Percentiles rank a stretch among this genome's conserved stretches.
Conservation (phyloP, 1,140 invertebrate genomes). For the Drosophila persimilis region DNA sequence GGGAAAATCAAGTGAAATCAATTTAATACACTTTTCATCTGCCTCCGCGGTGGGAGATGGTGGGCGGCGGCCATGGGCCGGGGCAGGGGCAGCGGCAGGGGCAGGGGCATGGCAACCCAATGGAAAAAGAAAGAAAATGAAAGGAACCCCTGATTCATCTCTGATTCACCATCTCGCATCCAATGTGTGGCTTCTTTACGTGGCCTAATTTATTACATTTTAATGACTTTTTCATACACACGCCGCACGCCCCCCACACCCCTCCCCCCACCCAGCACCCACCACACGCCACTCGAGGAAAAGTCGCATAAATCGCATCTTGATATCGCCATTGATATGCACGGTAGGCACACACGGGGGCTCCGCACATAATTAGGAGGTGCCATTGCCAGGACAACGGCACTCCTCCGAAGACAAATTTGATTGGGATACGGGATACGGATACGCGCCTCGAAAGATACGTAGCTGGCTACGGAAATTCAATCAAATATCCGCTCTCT, state of each 20-base stretch:
- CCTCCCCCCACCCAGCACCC: no score
- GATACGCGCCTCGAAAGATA: no score
- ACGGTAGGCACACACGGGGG: constrained; percentile 20
- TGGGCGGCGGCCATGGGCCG: not conserved
- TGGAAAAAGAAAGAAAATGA: not conserved
- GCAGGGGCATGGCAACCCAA: constrained; percentile 2
- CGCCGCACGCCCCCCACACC: not conserved
- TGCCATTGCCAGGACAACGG: constrained; percentile 17
- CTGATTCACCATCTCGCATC: constrained; percentile 17
- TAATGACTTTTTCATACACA: constrained; percentile 76
- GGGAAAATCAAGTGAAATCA: constrained; percentile 70
- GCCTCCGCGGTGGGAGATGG: constrained; percentile 15
- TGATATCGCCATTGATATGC: constrained; percentile 71
- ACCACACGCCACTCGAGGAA: not conserved
- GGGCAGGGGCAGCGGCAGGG: not conserved
- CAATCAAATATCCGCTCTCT: no score
- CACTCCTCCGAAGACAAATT: constrained; percentile 13
- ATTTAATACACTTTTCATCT: constrained; percentile 39
- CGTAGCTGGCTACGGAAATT: no score
- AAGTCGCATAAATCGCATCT: constrained; percentile 49
- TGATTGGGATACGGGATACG: no score
- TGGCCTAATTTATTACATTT: constrained; percentile 78
- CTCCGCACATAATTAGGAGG: constrained; percentile 41
- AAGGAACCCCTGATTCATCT: constrained; percentile 17
- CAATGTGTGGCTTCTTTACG: constrained; percentile 30